Evolutionary conservation across 1,140 invertebrate genomes (phyloP), one percentile per base, ranked within the genome.

Genomic region (Camponotus pennsylvanicus): DNA sequence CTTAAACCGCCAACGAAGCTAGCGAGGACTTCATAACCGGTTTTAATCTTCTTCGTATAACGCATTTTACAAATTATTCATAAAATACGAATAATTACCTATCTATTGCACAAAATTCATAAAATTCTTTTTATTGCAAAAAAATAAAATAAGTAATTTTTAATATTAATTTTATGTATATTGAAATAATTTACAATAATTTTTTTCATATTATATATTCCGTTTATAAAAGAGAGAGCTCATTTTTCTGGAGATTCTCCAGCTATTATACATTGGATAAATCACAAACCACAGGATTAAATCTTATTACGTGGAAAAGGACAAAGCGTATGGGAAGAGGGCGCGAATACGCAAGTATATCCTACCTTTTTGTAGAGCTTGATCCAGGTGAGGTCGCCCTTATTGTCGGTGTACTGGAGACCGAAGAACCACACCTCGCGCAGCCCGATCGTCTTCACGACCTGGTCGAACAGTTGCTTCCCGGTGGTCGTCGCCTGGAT

Each of bases 361-460:
- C 96, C 95, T 97, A 99, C 99, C 98, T 99, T 99, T 96, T 99
- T 99, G 95, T 99, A 99, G 55, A 99, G 96, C 95, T 99, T 99
- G 89, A 99, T 98, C 99, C 99, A 99, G 45, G 99, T 99, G 85
- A 98, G 96, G 94, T 99, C 99, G 55, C 98, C 98, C 95, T 99
- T 99, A 90, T 97, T 98, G 95, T 99, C 99, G 85, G 98, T 98
- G 95, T 99, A 99, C 95, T 99, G 99, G 15, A 99, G 97, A 75
- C 99, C 99, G 95, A 99, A 99, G 96, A 99, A 99, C 99, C 99
- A 99, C 86, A 99, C 99, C 96, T 99, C 99, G 88, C 99, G 96
- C 32, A 99, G 96, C 86, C 99, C 99, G 93, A 99, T 99, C 69
- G 99, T 99, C 96, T 99, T 99, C 80, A 99, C 99, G 86, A 99